phyloP scores from a whole-genome alignment of 2,888 invertebrate species.

The Chydorus sphaericus region DNA sequence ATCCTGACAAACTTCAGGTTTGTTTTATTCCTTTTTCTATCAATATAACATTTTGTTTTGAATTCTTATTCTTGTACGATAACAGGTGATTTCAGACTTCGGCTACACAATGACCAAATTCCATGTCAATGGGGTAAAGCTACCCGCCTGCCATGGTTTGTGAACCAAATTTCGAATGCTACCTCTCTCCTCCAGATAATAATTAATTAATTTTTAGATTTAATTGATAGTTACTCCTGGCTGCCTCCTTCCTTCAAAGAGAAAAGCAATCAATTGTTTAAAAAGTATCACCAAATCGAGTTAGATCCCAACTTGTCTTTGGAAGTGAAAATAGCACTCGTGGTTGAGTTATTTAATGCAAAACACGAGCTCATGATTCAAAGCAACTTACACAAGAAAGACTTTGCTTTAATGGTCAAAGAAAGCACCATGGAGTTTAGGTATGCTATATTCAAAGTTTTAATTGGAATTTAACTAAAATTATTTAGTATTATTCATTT shows the following conservation, averaged over 20 bases:
- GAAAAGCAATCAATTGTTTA: constrained; percentile 42
- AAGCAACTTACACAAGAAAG: constrained; percentile 21
- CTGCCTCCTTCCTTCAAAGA: constrained; percentile 47
- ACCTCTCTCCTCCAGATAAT: neutral
- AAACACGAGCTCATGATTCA: constrained; percentile 40
- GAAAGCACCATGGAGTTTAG: constrained; percentile 20
- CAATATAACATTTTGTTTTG: too few relatives aligned
- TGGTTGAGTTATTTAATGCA: constrained; percentile 66
- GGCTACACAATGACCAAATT: constrained; percentile 76
- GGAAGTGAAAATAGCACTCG: constrained; percentile 56
- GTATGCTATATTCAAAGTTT: too few relatives aligned
- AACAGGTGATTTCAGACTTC: constrained; percentile 80
- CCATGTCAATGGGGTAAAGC: constrained; percentile 49
- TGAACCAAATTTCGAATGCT: constrained; percentile 20
- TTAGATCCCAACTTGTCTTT: constrained; percentile 53
- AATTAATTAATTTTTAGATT: constrained; percentile 36
- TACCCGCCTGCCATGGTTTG: constrained; percentile 65
- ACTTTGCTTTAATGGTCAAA: constrained; percentile 20
- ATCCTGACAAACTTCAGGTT: neutral
- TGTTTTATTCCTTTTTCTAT: too few relatives aligned
- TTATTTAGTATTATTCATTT: constrained; percentile 12
- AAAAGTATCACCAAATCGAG: constrained; percentile 72
- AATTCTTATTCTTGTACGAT: constrained; percentile 5
- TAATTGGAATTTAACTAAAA: too few relatives aligned
- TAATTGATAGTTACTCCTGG: constrained; percentile 57